These are phyloP conservation scores for Tiliacea aurago DNA, from an alignment of 2,888 invertebrate species.

Conservation along the genomic window DNA sequence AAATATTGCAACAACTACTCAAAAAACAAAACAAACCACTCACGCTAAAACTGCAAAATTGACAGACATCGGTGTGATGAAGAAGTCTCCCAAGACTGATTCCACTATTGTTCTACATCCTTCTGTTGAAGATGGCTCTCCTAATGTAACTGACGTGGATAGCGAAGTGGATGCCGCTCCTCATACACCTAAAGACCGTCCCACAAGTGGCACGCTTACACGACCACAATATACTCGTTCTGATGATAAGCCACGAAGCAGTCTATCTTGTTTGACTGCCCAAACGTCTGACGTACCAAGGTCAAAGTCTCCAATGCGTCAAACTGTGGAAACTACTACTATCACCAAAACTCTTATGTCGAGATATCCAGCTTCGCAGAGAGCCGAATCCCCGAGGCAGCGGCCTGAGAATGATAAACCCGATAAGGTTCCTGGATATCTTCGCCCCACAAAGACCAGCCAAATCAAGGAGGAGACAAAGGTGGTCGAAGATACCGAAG, in stretches of 20 bases:
- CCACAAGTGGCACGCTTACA: slow-evolving; percentile 66
- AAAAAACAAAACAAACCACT: slow-evolving; percentile 75
- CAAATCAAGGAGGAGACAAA: slow-evolving; percentile 83
- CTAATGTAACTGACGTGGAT: slow-evolving; percentile 71
- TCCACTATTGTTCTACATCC: slow-evolving; percentile 73
- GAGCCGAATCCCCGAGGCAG: slow-evolving; percentile 76
- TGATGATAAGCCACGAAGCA: slow-evolving; percentile 73
- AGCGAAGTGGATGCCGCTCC: slow-evolving; percentile 69
- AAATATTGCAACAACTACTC: slow-evolving; percentile 89
- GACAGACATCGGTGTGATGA: slow-evolving; percentile 87
- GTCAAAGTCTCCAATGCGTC: slow-evolving; percentile 76
- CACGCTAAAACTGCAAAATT: slow-evolving; percentile 81
- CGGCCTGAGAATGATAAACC: slow-evolving; percentile 71
- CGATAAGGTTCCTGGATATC: slow-evolving; percentile 81
- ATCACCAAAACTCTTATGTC: slow-evolving; percentile 71
- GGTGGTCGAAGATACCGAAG: slow-evolving; percentile 79
- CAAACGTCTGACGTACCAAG: slow-evolving; percentile 76
- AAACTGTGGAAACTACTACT: slow-evolving; percentile 71
- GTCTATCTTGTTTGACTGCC: slow-evolving; percentile 71
- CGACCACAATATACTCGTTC: slow-evolving; percentile 60
- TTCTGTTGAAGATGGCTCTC: slow-evolving; percentile 73
- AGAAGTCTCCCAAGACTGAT: slow-evolving; percentile 79
- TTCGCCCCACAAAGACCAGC: slow-evolving; percentile 83
- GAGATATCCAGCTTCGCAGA: slow-evolving; percentile 72
- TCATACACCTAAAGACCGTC: slow-evolving; percentile 64